Percentiles rank a stretch among this genome's conserved stretches.
These are phyloP conservation scores for Agrilus planipennis DNA, from an alignment of 1,140 invertebrate genomes.

Conservation along the genomic window DNA sequence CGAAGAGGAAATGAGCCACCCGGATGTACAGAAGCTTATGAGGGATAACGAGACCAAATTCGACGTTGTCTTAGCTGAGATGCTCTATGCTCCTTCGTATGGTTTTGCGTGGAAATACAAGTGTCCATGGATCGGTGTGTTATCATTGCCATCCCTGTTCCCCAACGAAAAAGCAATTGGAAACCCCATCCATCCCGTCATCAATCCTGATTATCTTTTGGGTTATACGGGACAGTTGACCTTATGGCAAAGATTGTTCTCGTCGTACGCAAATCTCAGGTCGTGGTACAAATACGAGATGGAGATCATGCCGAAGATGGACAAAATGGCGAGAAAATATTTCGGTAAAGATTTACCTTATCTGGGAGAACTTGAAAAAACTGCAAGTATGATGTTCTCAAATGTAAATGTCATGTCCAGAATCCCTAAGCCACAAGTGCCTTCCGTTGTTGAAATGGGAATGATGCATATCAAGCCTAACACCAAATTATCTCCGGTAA, in stretches of 20 bases:
- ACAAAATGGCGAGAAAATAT: constrained; percentile 9
- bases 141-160: constrained; percentile 9
- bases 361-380: constrained; percentile 11
- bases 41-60: constrained; percentile 19
- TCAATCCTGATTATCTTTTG: constrained; percentile 31
- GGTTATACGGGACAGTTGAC: constrained; percentile 20
- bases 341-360: constrained; percentile 11
- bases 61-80: constrained; percentile 24
- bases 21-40: constrained; percentile 27
- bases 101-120: constrained; percentile 16
- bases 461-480: constrained; percentile 8
- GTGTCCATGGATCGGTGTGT: constrained; percentile 21
- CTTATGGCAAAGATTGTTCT: constrained; percentile 32
- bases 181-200: constrained; percentile 30
- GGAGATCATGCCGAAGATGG: constrained; percentile 9
- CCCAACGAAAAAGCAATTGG: constrained; percentile 24
- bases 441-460: constrained; percentile 9
- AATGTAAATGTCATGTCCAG: constrained; percentile 9
- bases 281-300: constrained; percentile 20
- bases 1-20: constrained; percentile 20
- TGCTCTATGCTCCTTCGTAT: constrained; percentile 18
- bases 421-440: constrained; percentile 4
- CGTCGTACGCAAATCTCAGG: constrained; percentile 14
- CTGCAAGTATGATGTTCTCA: constrained; percentile 9
- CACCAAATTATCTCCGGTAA: constrained; percentile 8